phyloP scores from a whole-genome alignment of 1,140 invertebrate genomes.

The Pristionchus pacificus region DNA sequence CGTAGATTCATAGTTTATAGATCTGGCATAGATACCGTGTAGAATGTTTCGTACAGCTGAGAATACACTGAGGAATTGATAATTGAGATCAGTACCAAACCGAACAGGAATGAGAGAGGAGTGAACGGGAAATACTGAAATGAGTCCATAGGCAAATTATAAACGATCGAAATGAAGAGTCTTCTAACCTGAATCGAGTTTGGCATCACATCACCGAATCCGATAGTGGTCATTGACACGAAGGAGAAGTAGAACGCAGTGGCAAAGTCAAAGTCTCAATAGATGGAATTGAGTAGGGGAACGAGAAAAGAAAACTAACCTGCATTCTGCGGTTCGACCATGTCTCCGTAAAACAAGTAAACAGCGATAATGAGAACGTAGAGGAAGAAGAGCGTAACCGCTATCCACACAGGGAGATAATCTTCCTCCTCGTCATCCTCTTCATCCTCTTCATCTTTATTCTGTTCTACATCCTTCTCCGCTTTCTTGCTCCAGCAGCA shows the following conservation, averaged over 20 bases:
- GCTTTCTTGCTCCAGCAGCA: too few relatives aligned
- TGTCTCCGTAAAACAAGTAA: conserved; percentile 14
- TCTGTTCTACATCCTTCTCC: background rate
- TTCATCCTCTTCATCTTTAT: background rate
- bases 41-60: conserved; percentile 23
- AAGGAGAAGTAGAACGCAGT: conserved; percentile 29
- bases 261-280: conserved; percentile 14
- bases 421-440: conserved; percentile 10
- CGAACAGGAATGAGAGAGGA: conserved; percentile 24
- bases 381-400: conserved; percentile 7
- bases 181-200: conserved; percentile 28
- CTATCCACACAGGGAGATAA: conserved; percentile 26
- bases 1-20: too few relatives aligned
- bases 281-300: background rate
- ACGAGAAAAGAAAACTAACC: background rate
- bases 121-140: conserved; percentile 28
- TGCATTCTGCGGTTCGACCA: background rate
- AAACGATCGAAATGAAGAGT: background rate
- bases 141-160: background rate
- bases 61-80: conserved; percentile 29
- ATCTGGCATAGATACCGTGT: background rate
- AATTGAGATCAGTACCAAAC: conserved; percentile 27
- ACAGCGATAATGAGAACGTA: conserved; percentile 25
- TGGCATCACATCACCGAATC: conserved; percentile 33
- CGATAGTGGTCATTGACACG: conserved; percentile 32